phyloP scores from a whole-genome alignment of 2,113 vertebrate species.

The Corythaeola cristata region DNA sequence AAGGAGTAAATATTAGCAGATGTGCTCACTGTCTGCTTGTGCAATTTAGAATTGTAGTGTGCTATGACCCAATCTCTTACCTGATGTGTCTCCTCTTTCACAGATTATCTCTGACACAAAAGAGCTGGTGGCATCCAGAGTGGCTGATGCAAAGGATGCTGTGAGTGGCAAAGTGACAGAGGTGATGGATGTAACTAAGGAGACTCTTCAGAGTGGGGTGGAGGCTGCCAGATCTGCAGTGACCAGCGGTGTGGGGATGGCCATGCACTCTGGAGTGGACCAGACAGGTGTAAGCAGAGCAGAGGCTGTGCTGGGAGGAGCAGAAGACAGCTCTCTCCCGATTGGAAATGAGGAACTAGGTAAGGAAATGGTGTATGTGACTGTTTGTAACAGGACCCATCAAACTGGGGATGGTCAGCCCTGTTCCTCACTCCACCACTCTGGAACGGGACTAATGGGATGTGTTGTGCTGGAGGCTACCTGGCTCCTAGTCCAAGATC shows the following conservation, averaged over 20 bases:
- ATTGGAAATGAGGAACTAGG: constrained; percentile 83
- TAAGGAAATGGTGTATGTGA: constrained; percentile 39
- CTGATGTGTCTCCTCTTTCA: background rate
- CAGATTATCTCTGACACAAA: constrained; percentile 81
- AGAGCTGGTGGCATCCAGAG: constrained; percentile 66
- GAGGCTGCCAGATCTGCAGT: constrained; percentile 78
- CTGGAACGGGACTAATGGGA: background rate
- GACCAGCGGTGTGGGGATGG: constrained; percentile 61
- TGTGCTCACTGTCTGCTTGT: background rate
- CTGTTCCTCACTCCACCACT: fast-evolving
- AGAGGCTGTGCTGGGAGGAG: constrained; percentile 69
- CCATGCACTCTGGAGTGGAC: constrained; percentile 58
- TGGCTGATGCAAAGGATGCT: constrained; percentile 77
- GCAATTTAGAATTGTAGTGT: background rate
- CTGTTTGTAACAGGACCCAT: fast-evolving
- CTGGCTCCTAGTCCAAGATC: background rate
- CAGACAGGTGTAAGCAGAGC: constrained; percentile 77
- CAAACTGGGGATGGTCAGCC: background rate
- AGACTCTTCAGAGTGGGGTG: constrained; percentile 71
- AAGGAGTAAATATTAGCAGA: background rate
- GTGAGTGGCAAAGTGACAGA: constrained; percentile 61
- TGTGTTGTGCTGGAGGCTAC: background rate
- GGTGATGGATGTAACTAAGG: constrained; percentile 47
- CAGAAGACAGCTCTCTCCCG: constrained; percentile 80
- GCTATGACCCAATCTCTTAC: fast-evolving